Percentiles rank a stretch among this genome's conserved stretches.
phyloP scores from a whole-genome alignment of 1,140 invertebrate genomes.

The Chrysopa pallens region DNA sequence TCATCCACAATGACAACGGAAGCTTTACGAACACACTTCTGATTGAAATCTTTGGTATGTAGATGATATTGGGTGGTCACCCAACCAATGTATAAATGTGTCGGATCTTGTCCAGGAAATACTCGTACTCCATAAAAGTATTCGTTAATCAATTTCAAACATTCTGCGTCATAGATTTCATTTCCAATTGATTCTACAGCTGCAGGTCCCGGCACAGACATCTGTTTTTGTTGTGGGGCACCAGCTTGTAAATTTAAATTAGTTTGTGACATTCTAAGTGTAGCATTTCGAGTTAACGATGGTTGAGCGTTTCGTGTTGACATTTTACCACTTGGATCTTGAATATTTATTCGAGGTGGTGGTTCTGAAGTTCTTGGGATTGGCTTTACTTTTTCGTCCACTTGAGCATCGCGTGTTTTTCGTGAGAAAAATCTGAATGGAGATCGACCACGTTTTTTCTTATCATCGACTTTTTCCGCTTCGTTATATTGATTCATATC shows the following conservation, averaged over 20 bases:
- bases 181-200: constrained; percentile 58
- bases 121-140: constrained; percentile 90
- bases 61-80: constrained; percentile 93
- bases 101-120: constrained; percentile 93
- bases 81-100: constrained; percentile 97
- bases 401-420: constrained; percentile 46
- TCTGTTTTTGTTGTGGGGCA: constrained; percentile 53
- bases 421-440: constrained; percentile 78
- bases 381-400: constrained; percentile 31
- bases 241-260: constrained; percentile 45
- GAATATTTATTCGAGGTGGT: background rate
- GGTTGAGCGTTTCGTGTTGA: constrained; percentile 6
- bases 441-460: constrained; percentile 72
- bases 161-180: constrained; percentile 71
- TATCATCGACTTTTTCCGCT: constrained; percentile 44
- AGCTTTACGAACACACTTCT: constrained; percentile 66
- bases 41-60: constrained; percentile 78
- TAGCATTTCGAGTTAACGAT: constrained; percentile 24
- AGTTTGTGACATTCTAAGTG: constrained; percentile 37
- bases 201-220: constrained; percentile 42
- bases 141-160: constrained; percentile 87
- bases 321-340: background rate
- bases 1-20: constrained; percentile 74
- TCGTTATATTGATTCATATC: constrained; percentile 48
- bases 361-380: constrained; percentile 58